Conservation (phyloP, 2,888 invertebrate genomes). For the Agapostemon virescens region DNA sequence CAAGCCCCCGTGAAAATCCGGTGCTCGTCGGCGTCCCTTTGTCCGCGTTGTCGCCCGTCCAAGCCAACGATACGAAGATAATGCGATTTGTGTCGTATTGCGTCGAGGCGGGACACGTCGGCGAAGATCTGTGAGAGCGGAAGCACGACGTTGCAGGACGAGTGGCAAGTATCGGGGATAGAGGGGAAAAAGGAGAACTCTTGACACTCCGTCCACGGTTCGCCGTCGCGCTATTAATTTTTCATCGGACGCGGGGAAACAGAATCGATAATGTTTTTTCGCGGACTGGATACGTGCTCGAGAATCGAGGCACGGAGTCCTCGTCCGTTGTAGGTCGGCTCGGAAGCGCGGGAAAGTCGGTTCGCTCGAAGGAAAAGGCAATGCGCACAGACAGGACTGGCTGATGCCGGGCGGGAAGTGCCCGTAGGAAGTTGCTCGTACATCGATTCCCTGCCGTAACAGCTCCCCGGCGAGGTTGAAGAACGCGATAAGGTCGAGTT, state of each 20-base stretch:
- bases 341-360: neutral
- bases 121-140: slow-evolving; percentile 17
- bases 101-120: slow-evolving; percentile 41
- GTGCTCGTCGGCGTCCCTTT: slow-evolving; percentile 36
- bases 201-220: slow-evolving; percentile 30
- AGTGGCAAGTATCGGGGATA: neutral
- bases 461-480: slow-evolving; percentile 26
- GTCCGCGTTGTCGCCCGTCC: slow-evolving; percentile 45
- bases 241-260: slow-evolving; percentile 70
- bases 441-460: slow-evolving; percentile 47
- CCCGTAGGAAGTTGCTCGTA: slow-evolving; percentile 30
- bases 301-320: slow-evolving; percentile 59
- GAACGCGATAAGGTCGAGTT: slow-evolving; percentile 66
- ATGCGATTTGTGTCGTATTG: slow-evolving; percentile 56
- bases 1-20: slow-evolving; percentile 39
- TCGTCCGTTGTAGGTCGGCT: slow-evolving; percentile 41
- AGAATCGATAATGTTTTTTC: slow-evolving; percentile 74
- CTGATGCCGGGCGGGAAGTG: neutral
- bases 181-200: slow-evolving; percentile 4
- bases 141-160: neutral
- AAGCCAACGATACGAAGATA: slow-evolving; percentile 48
- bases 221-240: slow-evolving; percentile 68
- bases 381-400: neutral
- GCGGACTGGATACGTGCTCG: slow-evolving; percentile 64
- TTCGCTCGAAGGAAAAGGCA: neutral